phyloP scores from a whole-genome alignment of 2,888 invertebrate species.

The Octonoba sinensis region DNA sequence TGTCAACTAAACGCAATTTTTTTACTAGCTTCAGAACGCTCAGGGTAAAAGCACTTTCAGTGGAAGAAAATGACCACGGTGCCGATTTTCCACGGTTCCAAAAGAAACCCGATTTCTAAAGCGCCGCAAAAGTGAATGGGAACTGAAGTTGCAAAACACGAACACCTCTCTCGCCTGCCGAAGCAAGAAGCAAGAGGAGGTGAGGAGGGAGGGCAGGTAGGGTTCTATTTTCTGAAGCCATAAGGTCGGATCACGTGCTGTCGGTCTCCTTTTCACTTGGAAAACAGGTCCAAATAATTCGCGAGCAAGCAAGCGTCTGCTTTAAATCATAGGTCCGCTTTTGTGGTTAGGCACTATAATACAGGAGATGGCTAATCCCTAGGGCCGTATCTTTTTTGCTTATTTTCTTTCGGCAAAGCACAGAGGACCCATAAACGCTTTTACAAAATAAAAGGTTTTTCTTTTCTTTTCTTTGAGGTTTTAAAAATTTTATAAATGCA shows the following conservation, averaged over 20 bases:
- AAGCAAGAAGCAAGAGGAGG: too few species aligned
- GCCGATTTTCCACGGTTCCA: background rate
- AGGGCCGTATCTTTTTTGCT: background rate
- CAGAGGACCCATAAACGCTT: conserved; percentile 33
- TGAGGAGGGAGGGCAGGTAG: background rate
- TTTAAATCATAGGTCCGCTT: conserved; percentile 54
- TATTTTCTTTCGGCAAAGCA: conserved; percentile 1
- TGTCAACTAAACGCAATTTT: too few species aligned
- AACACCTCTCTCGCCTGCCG: background rate
- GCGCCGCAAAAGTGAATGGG: background rate
- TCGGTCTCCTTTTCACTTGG: conserved; percentile 33
- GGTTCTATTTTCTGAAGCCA: conserved; percentile 26
- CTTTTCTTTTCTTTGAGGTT: too few species aligned
- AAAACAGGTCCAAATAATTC: conserved; percentile 55
- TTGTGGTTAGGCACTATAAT: conserved; percentile 40
- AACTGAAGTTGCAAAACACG: background rate
- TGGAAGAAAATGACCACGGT: too few species aligned
- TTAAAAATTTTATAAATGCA: too few species aligned
- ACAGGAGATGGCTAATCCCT: conserved; percentile 9
- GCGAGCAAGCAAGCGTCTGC: conserved; percentile 33
- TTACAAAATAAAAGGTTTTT: too few species aligned
- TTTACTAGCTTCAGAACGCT: too few species aligned
- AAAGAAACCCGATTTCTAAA: background rate
- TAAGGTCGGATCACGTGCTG: conserved; percentile 38
- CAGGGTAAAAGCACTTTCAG: too few species aligned